A percentile compares a stretch with the other conserved stretches of the same genome.
Evolutionary conservation across 1,140 invertebrate genomes (phyloP).

Genomic region (Neodiprion virginianus): DNA sequence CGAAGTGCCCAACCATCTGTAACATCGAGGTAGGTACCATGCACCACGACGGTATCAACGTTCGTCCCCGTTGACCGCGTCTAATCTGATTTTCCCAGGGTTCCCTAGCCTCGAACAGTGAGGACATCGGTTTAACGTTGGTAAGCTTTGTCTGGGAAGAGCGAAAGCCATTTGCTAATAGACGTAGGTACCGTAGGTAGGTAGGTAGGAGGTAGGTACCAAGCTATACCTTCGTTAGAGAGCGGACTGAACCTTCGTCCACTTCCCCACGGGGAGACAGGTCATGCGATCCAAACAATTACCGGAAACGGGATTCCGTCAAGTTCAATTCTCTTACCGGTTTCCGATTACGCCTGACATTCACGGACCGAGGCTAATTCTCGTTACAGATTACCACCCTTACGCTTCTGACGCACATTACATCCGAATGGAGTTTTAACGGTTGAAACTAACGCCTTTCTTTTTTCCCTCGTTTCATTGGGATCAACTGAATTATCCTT

Average conservation of each 20-base stretch:
- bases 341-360: constrained; percentile 35
- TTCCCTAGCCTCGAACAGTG: not conserved
- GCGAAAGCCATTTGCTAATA: constrained; percentile 56
- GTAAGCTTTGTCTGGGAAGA: constrained; percentile 40
- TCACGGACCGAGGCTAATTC: constrained; percentile 27
- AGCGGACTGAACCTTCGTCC: constrained; percentile 45
- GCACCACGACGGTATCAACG: too few species aligned
- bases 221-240: constrained; percentile 44
- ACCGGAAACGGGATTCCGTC: constrained; percentile 33
- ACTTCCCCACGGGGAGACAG: constrained; percentile 7
- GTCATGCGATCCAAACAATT: constrained; percentile 3
- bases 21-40: too few species aligned
- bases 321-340: constrained; percentile 29
- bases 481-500: too few species aligned
- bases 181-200: constrained; percentile 51
- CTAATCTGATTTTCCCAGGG: not conserved
- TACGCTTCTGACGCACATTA: not conserved
- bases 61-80: not conserved
- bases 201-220: constrained; percentile 41
- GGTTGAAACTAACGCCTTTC: too few species aligned
- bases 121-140: constrained; percentile 39
- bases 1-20: too few species aligned
- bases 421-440: too few species aligned
- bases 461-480: too few species aligned
- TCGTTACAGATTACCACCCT: constrained; percentile 22